A percentile compares a stretch with the other conserved stretches of the same genome.
Conservation (phyloP, 1,140 invertebrate species). For the Pantala flavescens region DNA sequence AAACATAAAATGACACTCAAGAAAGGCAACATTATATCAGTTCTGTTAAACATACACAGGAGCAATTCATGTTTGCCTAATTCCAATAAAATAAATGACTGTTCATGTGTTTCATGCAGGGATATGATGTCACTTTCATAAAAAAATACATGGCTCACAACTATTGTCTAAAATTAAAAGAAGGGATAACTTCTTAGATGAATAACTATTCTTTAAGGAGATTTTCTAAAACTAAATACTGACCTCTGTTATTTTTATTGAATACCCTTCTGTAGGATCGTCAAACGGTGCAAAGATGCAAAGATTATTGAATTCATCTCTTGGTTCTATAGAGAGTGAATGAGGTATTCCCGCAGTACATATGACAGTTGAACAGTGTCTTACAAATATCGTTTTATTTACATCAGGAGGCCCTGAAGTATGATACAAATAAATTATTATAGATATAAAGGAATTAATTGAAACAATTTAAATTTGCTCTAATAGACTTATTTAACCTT, state of each 20-base stretch:
- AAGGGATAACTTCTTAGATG: no score
- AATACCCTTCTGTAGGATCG: slow-evolving; percentile 52
- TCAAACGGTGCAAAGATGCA: slow-evolving; percentile 53
- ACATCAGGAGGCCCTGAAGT: slow-evolving; percentile 65
- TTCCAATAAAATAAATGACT: no score
- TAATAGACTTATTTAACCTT: no score
- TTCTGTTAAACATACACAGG: no score
- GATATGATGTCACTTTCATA: no score
- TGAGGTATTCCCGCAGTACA: slow-evolving; percentile 67
- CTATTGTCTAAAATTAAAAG: no score
- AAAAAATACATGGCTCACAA: no score
- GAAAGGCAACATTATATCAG: no score
- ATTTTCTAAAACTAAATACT: slow-evolving; percentile 20
- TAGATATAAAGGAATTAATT: slow-evolving; percentile 50
- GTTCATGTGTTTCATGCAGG: no score
- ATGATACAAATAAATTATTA: slow-evolving; percentile 27
- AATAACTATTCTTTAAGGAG: no score
- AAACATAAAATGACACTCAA: no score
- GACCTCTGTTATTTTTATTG: slow-evolving; percentile 36
- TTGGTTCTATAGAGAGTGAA: slow-evolving; percentile 71
- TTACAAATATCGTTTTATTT: slow-evolving; percentile 69
- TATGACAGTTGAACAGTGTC: slow-evolving; percentile 77
- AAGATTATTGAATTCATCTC: slow-evolving; percentile 81
- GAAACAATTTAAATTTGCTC: slow-evolving; percentile 20
- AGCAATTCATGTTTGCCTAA: no score